These are phyloP conservation scores for Heterochromis multidens DNA, from an alignment of 2,113 vertebrate species.

Conservation along the genomic window DNA sequence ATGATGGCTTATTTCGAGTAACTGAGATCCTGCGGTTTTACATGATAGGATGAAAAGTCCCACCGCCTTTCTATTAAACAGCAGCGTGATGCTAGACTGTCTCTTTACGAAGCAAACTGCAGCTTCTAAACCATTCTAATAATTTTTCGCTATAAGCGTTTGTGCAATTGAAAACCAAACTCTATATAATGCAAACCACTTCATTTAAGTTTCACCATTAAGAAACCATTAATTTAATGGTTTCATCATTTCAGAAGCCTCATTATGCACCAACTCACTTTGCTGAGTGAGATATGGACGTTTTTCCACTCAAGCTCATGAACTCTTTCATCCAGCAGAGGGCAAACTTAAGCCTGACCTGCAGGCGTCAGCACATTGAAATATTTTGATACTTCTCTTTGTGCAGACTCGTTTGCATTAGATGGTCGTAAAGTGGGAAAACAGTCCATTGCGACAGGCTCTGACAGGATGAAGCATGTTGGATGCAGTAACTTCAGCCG, in stretches of 20 bases:
- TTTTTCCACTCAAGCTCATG: not conserved
- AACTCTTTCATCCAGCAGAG: conserved; percentile 35
- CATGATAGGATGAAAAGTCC: not conserved
- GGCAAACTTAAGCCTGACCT: conserved; percentile 37
- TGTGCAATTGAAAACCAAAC: not conserved
- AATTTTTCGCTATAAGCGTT: not conserved
- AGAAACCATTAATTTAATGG: conserved; percentile 5
- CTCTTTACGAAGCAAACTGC: not conserved
- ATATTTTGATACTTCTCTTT: not conserved
- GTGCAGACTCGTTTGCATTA: not conserved
- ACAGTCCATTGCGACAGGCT: not conserved
- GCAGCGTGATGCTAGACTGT: not conserved
- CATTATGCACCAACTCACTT: conserved; percentile 13
- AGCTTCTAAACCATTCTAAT: not conserved
- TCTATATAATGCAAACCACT: not conserved
- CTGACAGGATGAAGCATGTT: not conserved
- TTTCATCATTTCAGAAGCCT: not conserved
- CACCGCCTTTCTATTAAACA: not conserved
- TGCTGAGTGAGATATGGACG: not conserved
- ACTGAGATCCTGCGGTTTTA: not conserved
- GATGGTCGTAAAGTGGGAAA: not conserved
- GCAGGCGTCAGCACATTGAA: not conserved
- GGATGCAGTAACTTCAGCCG: not conserved
- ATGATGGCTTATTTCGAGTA: not conserved
- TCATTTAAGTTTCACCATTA: conserved; percentile 2